These are phyloP conservation scores for Ctenomys sociabilis DNA, from an alignment of 2,113 vertebrate species.

Conservation along the genomic window DNA sequence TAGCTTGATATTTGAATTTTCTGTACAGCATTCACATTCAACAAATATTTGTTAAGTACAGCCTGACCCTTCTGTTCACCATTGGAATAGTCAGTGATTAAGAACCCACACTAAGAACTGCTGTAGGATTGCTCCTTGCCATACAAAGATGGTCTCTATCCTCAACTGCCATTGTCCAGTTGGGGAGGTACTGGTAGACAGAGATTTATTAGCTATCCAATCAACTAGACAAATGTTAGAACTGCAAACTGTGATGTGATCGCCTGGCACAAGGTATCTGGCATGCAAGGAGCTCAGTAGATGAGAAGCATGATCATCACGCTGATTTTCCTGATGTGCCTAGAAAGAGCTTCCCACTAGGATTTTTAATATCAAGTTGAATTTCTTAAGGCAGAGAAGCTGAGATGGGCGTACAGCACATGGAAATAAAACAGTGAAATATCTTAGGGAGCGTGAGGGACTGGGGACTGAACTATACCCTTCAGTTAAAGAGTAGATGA, in stretches of 20 bases:
- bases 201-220: background rate
- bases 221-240: background rate
- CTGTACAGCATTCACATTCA: background rate
- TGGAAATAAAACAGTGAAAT: background rate
- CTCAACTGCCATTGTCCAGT: background rate
- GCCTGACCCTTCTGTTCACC: background rate
- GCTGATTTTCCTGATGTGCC: background rate
- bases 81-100: background rate
- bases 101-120: background rate
- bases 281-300: background rate
- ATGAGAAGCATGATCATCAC: background rate
- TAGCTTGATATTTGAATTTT: background rate
- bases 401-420: background rate
- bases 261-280: background rate
- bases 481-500: background rate
- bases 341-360: background rate
- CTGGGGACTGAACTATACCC: background rate
- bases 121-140: too few species aligned
- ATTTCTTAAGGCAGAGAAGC: constrained; percentile 20
- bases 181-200: background rate
- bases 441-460: background rate
- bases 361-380: background rate
- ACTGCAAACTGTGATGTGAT: background rate
- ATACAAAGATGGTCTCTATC: background rate
- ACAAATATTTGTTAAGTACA: constrained; percentile 9